Percentiles rank a stretch among this genome's conserved stretches.
Evolutionary conservation across 2,113 vertebrate species (phyloP).

Genomic region (Ophiodon elongatus): DNA sequence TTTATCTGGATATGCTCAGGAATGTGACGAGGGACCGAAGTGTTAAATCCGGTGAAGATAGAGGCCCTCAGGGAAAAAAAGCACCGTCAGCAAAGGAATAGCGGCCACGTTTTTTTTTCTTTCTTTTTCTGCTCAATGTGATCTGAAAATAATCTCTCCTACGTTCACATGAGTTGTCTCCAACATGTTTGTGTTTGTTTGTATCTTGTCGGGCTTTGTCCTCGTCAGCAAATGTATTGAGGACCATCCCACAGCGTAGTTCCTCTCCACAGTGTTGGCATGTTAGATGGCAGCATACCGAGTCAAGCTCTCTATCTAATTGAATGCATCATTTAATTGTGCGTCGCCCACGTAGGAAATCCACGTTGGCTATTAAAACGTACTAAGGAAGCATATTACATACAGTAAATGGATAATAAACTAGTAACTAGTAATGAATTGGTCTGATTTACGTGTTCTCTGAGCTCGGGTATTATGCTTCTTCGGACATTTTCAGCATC

Average conservation of each 20-base stretch:
- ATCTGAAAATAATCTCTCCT: background rate
- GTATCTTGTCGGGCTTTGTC: background rate
- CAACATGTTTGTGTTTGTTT: slow-evolving; percentile 12
- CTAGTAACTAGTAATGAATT: background rate
- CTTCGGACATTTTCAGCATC: background rate
- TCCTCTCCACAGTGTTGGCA: slow-evolving; percentile 20
- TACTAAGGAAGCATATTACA: background rate
- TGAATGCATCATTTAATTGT: background rate
- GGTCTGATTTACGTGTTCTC: background rate
- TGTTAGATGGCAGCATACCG: slow-evolving; percentile 20
- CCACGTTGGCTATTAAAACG: background rate
- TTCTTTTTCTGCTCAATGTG: background rate
- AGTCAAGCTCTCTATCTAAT: slow-evolving; percentile 20
- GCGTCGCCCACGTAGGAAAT: background rate
- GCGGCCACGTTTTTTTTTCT: background rate
- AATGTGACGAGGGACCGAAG: slow-evolving; percentile 69
- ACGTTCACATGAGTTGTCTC: background rate
- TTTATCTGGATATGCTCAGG: slow-evolving; percentile 70
- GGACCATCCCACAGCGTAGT: slow-evolving; percentile 9
- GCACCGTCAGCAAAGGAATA: background rate
- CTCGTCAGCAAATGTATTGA: background rate
- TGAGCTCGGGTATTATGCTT: too few relatives aligned
- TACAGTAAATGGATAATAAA: background rate
- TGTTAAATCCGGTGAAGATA: slow-evolving; percentile 56
- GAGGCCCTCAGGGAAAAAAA: slow-evolving; percentile 12